phyloP scores from a whole-genome alignment of 1,140 invertebrate species.

The Parasteatoda tepidariorum region DNA sequence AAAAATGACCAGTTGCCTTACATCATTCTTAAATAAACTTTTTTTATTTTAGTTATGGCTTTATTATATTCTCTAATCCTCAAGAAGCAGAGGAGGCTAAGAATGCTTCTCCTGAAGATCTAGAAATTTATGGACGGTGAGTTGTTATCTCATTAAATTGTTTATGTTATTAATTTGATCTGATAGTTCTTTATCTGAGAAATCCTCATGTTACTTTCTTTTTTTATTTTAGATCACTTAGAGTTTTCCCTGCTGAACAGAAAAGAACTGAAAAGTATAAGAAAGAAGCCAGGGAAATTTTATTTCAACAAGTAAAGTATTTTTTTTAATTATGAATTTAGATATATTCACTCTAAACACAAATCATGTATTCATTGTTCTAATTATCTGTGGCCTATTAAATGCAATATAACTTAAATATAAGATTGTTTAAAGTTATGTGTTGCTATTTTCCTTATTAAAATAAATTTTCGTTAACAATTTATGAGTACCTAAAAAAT shows the following conservation, averaged over 20 bases:
- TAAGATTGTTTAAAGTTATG: no score
- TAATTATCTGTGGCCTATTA: no score
- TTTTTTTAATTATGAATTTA: background rate
- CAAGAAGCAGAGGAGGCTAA: constrained; percentile 51
- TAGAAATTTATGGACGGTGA: constrained; percentile 44
- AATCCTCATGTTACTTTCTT: background rate
- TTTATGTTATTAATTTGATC: background rate
- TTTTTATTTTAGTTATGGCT: constrained; percentile 43
- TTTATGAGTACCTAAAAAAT: no score
- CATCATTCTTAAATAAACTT: background rate
- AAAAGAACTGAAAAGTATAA: constrained; percentile 47
- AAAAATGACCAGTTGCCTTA: no score
- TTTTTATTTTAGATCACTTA: constrained; percentile 24
- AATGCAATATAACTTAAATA: no score
- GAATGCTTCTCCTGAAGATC: constrained; percentile 24
- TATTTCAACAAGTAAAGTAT: constrained; percentile 45
- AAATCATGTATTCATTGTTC: no score
- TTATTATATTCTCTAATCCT: constrained; percentile 55
- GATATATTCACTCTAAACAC: no score
- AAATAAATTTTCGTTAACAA: no score
- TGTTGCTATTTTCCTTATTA: no score
- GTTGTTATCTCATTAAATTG: background rate
- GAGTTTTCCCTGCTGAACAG: constrained; percentile 57
- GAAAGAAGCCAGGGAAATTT: constrained; percentile 49
- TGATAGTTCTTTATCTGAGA: background rate